Conservation (phyloP, 2,113 vertebrate species). For the Dipodomys merriami region DNA sequence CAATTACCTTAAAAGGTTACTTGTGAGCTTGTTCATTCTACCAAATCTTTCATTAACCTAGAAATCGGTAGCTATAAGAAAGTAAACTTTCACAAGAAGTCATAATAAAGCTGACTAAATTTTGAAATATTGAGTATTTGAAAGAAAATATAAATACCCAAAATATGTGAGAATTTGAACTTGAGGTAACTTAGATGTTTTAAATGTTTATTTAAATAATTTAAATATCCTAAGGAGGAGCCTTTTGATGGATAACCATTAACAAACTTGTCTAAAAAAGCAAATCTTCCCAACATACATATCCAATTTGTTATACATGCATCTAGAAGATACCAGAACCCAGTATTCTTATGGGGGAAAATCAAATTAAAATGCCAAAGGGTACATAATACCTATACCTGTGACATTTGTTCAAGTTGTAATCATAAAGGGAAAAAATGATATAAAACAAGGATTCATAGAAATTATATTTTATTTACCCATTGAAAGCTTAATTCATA, state of each 20-base stretch:
- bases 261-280: conserved; percentile 8
- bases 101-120: not conserved
- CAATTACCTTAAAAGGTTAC: not conserved
- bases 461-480: not conserved
- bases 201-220: conserved; percentile 34
- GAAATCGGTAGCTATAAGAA: not conserved
- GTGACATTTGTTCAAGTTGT: not conserved
- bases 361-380: not conserved
- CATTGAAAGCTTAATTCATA: not conserved
- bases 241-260: not conserved
- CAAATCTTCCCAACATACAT: not conserved
- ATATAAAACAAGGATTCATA: not conserved
- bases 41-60: conserved; percentile 13
- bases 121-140: conserved; percentile 45
- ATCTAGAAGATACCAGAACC: conserved; percentile 7
- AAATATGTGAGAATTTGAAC: not conserved
- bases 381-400: not conserved
- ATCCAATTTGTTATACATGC: not conserved
- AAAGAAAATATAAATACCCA: not conserved
- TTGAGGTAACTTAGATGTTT: conserved; percentile 28
- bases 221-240: conserved; percentile 11
- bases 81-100: conserved; percentile 16
- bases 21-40: conserved; percentile 36
- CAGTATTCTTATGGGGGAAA: not conserved
- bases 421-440: not conserved